Evolutionary conservation across 2,113 vertebrate genomes (phyloP).

Genomic region (Paracanthobrama guichenoti): DNA sequence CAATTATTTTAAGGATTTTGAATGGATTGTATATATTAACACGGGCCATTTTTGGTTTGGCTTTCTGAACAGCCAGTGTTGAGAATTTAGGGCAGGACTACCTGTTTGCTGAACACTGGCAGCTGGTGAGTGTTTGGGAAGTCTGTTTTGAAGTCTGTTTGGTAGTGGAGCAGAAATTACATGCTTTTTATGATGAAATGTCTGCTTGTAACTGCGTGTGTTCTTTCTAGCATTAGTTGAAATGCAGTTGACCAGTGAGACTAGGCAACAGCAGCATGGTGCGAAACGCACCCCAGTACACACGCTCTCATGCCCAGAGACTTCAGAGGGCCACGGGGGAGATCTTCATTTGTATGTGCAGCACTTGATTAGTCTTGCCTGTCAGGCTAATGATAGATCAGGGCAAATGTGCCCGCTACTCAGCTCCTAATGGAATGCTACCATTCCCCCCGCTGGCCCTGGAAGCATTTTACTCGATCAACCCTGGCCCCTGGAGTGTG

Average conservation of each 20-base stretch:
- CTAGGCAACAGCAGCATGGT: neutral
- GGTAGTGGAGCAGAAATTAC: neutral
- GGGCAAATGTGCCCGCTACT: slow-evolving; percentile 26
- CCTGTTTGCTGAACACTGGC: slow-evolving; percentile 12
- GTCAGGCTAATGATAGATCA: slow-evolving; percentile 47
- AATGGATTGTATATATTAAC: too few relatives aligned
- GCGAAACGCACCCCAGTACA: neutral
- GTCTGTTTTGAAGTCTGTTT: slow-evolving; percentile 5
- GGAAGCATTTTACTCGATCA: slow-evolving; percentile 32
- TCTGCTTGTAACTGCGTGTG: neutral
- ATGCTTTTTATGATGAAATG: neutral
- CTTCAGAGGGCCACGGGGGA: slow-evolving; percentile 31
- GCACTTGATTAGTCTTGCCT: slow-evolving; percentile 47
- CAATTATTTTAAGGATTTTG: too few relatives aligned
- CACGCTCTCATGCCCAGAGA: neutral
- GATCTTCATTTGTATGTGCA: slow-evolving; percentile 44
- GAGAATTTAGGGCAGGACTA: neutral
- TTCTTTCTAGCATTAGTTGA: slow-evolving; percentile 13
- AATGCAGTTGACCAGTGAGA: neutral
- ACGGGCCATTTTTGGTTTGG: neutral
- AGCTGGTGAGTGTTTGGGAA: slow-evolving; percentile 5
- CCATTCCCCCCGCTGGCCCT: slow-evolving; percentile 37
- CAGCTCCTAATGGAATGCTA: slow-evolving; percentile 33
- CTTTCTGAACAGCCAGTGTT: neutral
- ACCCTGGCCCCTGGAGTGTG: slow-evolving; percentile 27